phyloP scores from a whole-genome alignment of 2,113 vertebrate genomes.

The Engystomops pustulosus region DNA sequence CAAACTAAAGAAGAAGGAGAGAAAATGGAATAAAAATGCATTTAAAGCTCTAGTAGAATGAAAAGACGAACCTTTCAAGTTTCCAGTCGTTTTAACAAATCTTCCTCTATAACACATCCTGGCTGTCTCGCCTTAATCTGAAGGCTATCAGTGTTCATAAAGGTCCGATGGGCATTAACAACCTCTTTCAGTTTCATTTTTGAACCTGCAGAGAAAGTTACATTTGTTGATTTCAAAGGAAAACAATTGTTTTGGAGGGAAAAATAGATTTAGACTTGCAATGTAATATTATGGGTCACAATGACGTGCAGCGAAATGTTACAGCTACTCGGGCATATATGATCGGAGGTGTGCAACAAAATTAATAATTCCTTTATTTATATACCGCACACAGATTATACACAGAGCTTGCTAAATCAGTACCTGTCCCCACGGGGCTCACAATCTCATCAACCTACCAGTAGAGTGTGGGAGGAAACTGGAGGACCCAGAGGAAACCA shows the following conservation, averaged over 20 bases:
- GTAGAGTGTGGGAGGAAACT: too few relatives aligned
- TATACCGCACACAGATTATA: too few relatives aligned
- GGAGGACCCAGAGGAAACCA: too few relatives aligned
- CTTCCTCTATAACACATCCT: conserved; percentile 34
- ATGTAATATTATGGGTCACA: conserved; percentile 4
- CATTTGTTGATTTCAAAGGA: conserved; percentile 7
- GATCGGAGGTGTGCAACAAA: not conserved
- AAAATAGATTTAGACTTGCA: not conserved
- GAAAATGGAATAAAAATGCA: conserved; percentile 48
- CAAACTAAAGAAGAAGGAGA: conserved; percentile 45
- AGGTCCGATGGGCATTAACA: conserved; percentile 14
- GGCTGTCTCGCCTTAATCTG: not conserved
- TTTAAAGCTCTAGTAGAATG: conserved; percentile 40
- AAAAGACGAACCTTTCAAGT: conserved; percentile 49
- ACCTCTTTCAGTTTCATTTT: not conserved
- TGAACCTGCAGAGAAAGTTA: conserved; percentile 3
- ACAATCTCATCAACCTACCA: too few relatives aligned
- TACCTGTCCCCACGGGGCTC: too few relatives aligned
- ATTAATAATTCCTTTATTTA: too few relatives aligned
- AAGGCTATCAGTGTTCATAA: conserved; percentile 24
- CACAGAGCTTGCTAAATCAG: too few relatives aligned
- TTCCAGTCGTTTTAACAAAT: conserved; percentile 53
- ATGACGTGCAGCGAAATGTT: not conserved
- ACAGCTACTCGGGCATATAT: not conserved
- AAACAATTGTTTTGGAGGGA: not conserved